phyloP scores from a whole-genome alignment of 2,888 invertebrate species.

The Lepidonotus clava region DNA sequence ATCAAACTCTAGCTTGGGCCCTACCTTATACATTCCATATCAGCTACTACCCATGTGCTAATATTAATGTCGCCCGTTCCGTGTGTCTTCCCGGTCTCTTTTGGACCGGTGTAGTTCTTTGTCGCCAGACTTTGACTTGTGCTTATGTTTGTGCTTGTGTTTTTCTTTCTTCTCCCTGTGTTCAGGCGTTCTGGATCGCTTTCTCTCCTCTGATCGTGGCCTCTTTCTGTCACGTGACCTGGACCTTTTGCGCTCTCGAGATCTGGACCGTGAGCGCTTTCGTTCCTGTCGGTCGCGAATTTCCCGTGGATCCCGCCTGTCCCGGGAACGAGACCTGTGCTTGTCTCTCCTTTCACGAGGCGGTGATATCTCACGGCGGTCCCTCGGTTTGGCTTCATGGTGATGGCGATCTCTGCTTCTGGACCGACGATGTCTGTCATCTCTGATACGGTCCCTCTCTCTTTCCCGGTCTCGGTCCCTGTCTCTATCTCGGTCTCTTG shows the following conservation, averaged over 20 bases:
- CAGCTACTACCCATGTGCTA: background rate
- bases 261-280: constrained; percentile 11
- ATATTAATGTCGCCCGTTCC: constrained; percentile 4
- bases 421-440: background rate
- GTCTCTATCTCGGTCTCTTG: background rate
- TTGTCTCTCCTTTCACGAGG: background rate
- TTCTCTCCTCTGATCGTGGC: background rate
- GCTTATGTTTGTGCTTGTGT: constrained; percentile 20
- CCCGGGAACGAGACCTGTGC: background rate
- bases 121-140: constrained; percentile 17
- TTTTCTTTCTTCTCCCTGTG: constrained; percentile 3
- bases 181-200: constrained; percentile 29
- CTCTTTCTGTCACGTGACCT: constrained; percentile 18
- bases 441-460: background rate
- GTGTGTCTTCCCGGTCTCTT: background rate
- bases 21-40: background rate
- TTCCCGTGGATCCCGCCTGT: constrained; percentile 12
- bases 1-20: background rate
- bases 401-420: background rate
- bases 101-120: constrained; percentile 3
- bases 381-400: background rate
- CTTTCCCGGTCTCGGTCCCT: constrained; percentile 20
- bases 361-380: background rate
- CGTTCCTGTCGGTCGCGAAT: background rate
- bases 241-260: constrained; percentile 24